Evolutionary conservation across 2,888 invertebrate genomes (phyloP).

Genomic region (Margaritifera margaritifera): DNA sequence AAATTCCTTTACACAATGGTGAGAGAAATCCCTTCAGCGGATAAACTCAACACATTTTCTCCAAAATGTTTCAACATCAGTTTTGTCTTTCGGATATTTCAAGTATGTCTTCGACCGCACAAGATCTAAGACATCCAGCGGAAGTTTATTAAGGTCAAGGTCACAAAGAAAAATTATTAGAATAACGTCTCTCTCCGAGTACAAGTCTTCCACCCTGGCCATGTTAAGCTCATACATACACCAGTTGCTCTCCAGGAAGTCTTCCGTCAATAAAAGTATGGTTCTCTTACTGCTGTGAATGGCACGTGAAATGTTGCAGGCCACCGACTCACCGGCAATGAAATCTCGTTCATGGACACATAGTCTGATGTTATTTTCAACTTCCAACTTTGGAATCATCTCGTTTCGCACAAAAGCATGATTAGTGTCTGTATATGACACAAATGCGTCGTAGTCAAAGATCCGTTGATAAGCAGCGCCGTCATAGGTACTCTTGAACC

Average conservation of each 20-base stretch:
- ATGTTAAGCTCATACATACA: slow-evolving; percentile 8
- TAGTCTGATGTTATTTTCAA: background rate
- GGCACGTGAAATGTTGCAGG: slow-evolving; percentile 1
- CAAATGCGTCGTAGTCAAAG: background rate
- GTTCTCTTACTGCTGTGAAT: slow-evolving; percentile 6
- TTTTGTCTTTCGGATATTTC: no score
- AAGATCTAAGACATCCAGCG: no score
- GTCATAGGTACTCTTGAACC: no score
- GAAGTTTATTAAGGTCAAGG: no score
- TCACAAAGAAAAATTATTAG: no score
- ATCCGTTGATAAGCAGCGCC: background rate
- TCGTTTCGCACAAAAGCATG: background rate
- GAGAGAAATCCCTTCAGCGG: no score
- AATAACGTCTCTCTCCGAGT: no score
- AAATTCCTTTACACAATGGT: no score
- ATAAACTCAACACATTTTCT: no score
- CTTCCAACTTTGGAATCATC: background rate
- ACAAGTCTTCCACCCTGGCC: slow-evolving; percentile 2
- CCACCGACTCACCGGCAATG: background rate
- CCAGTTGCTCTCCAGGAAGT: background rate
- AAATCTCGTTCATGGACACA: slow-evolving; percentile 1
- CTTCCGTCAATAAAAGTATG: background rate
- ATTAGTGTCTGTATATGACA: background rate
- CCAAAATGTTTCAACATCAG: no score
- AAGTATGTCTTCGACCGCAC: no score